Conservation (phyloP, 2,797 vertebrate species). For the Fistularia tabacaria region DNA sequence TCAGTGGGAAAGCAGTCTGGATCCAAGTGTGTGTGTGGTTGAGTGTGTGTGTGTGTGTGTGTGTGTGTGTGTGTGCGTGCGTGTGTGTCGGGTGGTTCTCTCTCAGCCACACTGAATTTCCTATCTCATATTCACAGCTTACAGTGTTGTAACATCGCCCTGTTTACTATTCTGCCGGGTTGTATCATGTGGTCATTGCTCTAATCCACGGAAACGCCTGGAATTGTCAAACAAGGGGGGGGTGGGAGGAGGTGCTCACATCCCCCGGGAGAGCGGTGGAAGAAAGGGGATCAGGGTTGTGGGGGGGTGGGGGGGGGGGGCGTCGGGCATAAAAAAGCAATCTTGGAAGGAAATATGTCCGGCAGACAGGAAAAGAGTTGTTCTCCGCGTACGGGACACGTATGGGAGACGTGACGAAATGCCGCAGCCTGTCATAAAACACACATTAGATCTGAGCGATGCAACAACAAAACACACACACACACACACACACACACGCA, state of each 20-base stretch:
- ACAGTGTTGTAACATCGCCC: slow-evolving; percentile 42
- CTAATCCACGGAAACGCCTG: slow-evolving; percentile 57
- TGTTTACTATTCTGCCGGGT: slow-evolving; percentile 58
- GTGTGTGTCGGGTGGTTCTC: background rate
- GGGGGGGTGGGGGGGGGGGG: too few species aligned
- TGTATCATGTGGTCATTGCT: slow-evolving; percentile 54
- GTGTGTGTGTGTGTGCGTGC: background rate
- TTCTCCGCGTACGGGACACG: slow-evolving; percentile 30
- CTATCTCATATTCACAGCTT: slow-evolving; percentile 53
- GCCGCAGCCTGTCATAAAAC: slow-evolving; percentile 18
- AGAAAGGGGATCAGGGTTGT: slow-evolving; percentile 25
- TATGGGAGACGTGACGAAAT: slow-evolving; percentile 18
- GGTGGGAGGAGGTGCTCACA: slow-evolving; percentile 18
- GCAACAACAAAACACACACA: slow-evolving; percentile 1
- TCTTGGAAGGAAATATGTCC: slow-evolving; percentile 61
- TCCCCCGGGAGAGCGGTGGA: slow-evolving; percentile 39
- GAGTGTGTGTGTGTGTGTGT: too few species aligned
- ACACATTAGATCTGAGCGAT: slow-evolving; percentile 6
- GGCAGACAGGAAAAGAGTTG: slow-evolving; percentile 9
- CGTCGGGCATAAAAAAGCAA: slow-evolving; percentile 57
- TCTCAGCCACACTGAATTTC: slow-evolving; percentile 22
- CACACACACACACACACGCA: too few species aligned
- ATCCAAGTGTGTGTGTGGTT: slow-evolving; percentile 6
- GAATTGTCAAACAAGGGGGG: slow-evolving; percentile 58
- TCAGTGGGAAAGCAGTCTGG: slow-evolving; percentile 19